Evolutionary conservation across 2,113 vertebrate genomes (phyloP), one percentile per base, ranked within the genome.

Genomic region (Mola mola): DNA sequence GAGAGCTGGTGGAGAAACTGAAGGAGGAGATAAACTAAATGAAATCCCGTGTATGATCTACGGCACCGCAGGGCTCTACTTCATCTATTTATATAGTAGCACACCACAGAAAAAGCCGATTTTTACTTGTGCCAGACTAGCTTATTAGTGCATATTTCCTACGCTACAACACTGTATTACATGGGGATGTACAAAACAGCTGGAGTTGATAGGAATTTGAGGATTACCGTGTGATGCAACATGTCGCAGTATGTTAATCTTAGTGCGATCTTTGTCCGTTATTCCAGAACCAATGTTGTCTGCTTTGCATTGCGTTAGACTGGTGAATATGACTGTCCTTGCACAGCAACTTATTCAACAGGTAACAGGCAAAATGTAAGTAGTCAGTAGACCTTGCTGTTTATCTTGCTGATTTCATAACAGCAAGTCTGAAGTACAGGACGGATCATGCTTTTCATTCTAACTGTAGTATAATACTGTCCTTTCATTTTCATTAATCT

Each of bases 141-240:
- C 59, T 33, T 47, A 57, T 69, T 68, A 69, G 26, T 42, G 48
- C 46, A 22, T 36, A 49, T 62, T 56, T 56, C 28, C 46, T 49
- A 8, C 5, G 16, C 24, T 6, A 34, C 19, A 59, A 17, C 21
- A 10, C 47, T 37, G 42, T 16, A 36, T 49, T 58, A 67, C 47
- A 63, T 26, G 15, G 34, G 50, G 9, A 53, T 40, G 55, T 37
- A 37, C 25, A 21, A 69, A 75, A 69, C 40, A 38, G 26, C 26
- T 46, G 38, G 19, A 52, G 19, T 51, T 61, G 48, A 58, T 55
- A 37, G 22, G 55, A 71, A 44, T 5, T 38, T 53, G 24, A 57
- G 50, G 42, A 74, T 76, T 67, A 81, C 22, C 15, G 28, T 70
- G 44, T 57, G 70, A 76, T 41, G 53, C 60, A 75, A 70, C 43